phyloP scores from a whole-genome alignment of 2,113 vertebrate species.

The Arenaria interpres region DNA sequence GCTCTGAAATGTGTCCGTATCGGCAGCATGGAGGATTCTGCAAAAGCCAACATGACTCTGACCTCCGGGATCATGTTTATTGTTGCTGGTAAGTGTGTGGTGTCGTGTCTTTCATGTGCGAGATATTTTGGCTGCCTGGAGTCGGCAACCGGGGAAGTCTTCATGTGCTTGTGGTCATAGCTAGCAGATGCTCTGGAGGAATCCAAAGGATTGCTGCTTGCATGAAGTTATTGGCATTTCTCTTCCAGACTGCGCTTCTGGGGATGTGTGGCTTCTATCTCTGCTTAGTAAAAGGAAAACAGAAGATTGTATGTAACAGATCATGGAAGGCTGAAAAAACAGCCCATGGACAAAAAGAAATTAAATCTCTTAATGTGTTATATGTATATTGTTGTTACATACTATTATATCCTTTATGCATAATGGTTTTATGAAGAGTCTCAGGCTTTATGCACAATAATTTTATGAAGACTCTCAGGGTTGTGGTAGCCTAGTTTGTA shows the following conservation, averaged over 20 bases:
- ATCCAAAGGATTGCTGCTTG: neutral
- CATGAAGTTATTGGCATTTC: neutral
- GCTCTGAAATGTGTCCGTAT: slow-evolving; percentile 89
- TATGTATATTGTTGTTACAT: neutral
- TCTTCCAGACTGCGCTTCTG: neutral
- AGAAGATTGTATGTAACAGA: neutral
- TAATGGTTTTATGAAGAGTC: neutral
- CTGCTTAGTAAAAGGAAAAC: neutral
- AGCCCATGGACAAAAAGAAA: neutral
- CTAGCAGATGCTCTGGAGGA: neutral
- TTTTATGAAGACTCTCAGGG: neutral
- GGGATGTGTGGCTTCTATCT: neutral
- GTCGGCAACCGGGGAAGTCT: neutral
- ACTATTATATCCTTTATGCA: neutral
- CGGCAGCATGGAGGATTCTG: slow-evolving; percentile 85
- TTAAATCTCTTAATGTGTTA: neutral
- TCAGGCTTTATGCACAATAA: neutral
- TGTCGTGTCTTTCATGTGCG: accelerated
- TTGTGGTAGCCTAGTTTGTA: neutral
- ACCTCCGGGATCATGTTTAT: slow-evolving; percentile 86
- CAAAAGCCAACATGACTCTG: slow-evolving; percentile 91
- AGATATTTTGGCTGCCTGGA: neutral
- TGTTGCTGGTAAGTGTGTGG: slow-evolving; percentile 76
- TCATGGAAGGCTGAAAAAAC: neutral
- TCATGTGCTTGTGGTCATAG: neutral